Evolutionary conservation across 2,113 vertebrate species (phyloP), one percentile per base, ranked within the genome.

Genomic region (Nyctibius bracteatus): DNA sequence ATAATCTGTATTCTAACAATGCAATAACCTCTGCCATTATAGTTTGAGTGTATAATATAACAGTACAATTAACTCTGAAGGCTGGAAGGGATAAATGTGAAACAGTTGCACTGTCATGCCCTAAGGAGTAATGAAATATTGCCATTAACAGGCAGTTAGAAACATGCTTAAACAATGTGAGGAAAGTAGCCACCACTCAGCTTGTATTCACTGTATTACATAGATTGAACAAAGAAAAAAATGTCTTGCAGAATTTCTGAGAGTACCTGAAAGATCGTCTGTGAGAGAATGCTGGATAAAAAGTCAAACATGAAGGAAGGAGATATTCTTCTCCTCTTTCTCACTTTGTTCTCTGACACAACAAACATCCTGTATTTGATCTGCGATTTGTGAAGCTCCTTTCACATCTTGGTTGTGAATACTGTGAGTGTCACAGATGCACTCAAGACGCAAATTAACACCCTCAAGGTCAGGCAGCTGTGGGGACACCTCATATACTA

Each of bases 351-450:
- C 46, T 91, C 43, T 71, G 27, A 12, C 63, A 84, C 55, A 93
- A 82, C 41, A 95, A 92, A 91, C 54, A 86, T 95, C 77, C 91
- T 80, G 44, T 61, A 57, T 84, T 92, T 90, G 86, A 82, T 66
- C 74, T 37, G 44, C 59, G 93, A 55, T 94, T 92, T 96, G 62
- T 82, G 96, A 94, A 81, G 90, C 30, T 74, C 43, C 86, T 94
- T 96, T 94, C 89, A 97, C 93, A 81, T 73, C 49, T 58, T 82
- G 17, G 23, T 61, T 81, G 93, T 86, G 94, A 96, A 94, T 96
- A 70, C 65, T 95, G 74, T 70, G 85, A 59, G 47, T 54, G 49
- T 78, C 84, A 55, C 86, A 85, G 74, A 83, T 93, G 92, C 92
- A 65, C 41, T 88, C 83, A 95, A 95, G 88, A 70, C 83, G 52